Base-by-base conservation (phyloP, 2,888 invertebrate species). In the Stenurella melanura region DNA sequence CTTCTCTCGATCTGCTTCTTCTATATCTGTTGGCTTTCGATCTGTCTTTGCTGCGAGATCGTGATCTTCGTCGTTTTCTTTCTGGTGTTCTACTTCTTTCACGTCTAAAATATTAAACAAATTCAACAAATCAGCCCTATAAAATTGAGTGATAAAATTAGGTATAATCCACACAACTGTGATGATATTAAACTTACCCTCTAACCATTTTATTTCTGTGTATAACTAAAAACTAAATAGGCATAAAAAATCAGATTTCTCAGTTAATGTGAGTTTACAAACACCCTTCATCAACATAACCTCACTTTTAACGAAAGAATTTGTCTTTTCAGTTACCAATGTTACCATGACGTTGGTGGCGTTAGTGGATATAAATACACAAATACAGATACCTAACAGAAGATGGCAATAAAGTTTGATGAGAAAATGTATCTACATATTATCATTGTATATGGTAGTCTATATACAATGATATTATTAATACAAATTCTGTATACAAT, bases 1-100 rank as follows among this genome's bases (percentile, higher is more conserved):
- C 81, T 50, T 94, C 94, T 77, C 94, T 90, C 63, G 94, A 94
- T 81, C 94, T 91, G 84, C 93, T 94, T 75, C 94, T 91, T 84
- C 93, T 92, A 83, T 93, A 91, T 78, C 94, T 91, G 17, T 91
- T 90, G 26, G 92, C 90, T 86, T 93, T 93, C 10, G 89, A 88
- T 74, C 93, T 90, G 18, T 87, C 87, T 79, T 86, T 85, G 78
- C 87, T 87, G 50, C 84, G 80, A 11, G 86, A 86, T 70, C 86
- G 76, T 4, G 86, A 85, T 66, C 87, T 81, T 64, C 87, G 83
- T n/a, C 88, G 85, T 84, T 88, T 89, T 71, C 88, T 83, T 34
- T 89, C 89, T 5, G 87, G 87, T 56, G 87, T 82, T 57, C 86
- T 80, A 76, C 87, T 88, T 75, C 88, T 84, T 58, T 88, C 87